These are phyloP conservation scores for Polydrusus cervinus DNA, from an alignment of 2,888 invertebrate genomes.

Conservation along the genomic window DNA sequence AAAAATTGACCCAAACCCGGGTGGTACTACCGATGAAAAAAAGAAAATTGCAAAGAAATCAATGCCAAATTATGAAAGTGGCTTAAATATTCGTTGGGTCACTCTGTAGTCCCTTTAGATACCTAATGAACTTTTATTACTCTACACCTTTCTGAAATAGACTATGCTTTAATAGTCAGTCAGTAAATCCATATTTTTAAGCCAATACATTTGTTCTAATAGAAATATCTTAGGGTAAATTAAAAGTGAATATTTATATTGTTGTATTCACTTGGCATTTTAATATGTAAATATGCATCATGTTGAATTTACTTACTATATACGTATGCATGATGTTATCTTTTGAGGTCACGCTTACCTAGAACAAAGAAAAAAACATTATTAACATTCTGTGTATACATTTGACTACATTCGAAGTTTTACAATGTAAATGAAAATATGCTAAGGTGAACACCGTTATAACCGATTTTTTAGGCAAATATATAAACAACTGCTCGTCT, in stretches of 20 bases:
- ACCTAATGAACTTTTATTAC: too few species aligned
- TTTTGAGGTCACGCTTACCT: constrained; percentile 33
- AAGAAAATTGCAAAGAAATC: too few species aligned
- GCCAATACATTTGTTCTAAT: too few species aligned
- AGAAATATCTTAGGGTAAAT: too few species aligned
- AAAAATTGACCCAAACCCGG: too few species aligned
- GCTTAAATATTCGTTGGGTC: too few species aligned
- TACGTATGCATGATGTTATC: constrained; percentile 11
- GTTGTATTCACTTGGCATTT: not conserved
- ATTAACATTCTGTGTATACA: constrained; percentile 6
- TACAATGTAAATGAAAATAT: constrained; percentile 15
- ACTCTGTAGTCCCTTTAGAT: too few species aligned
- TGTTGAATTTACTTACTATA: constrained; percentile 12
- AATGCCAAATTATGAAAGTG: too few species aligned
- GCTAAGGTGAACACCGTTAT: constrained; percentile 10
- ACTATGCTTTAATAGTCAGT: too few species aligned
- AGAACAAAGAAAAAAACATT: constrained; percentile 29
- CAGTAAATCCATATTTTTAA: too few species aligned
- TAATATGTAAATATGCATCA: not conserved
- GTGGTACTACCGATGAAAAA: too few species aligned
- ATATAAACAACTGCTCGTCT: not conserved
- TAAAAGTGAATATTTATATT: not conserved
- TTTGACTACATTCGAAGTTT: constrained; percentile 7
- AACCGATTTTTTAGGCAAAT: constrained; percentile 6
- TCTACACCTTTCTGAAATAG: too few species aligned